These are phyloP conservation scores for Tupaia tana DNA, from an alignment of 2,113 vertebrate species.

Conservation along the genomic window DNA sequence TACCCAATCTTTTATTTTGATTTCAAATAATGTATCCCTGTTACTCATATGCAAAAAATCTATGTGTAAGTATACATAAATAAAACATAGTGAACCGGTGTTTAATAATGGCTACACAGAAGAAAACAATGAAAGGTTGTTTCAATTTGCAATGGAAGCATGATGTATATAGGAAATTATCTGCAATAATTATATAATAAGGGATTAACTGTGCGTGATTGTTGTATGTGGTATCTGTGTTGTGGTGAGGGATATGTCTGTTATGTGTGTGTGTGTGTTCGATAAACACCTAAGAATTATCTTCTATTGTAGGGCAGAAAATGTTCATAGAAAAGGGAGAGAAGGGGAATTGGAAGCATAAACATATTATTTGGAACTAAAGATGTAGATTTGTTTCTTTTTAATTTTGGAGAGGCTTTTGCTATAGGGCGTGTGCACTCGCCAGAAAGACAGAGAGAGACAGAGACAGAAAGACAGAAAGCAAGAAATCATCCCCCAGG, in stretches of 20 bases:
- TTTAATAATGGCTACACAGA: background rate
- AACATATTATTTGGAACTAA: background rate
- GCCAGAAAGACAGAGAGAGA: too few relatives aligned
- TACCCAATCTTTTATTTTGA: background rate
- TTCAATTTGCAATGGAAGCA: background rate
- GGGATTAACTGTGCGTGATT: background rate
- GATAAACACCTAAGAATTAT: background rate
- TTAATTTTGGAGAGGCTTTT: too few relatives aligned
- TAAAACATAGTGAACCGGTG: background rate
- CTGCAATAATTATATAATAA: background rate
- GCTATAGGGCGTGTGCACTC: too few relatives aligned
- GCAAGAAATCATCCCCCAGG: too few relatives aligned
- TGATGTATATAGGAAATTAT: background rate
- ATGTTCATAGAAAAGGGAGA: background rate
- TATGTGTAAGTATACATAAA: background rate
- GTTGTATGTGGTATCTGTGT: background rate
- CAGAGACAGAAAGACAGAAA: too few relatives aligned
- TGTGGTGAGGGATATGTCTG: background rate
- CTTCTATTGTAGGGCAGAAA: background rate
- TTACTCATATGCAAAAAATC: background rate
- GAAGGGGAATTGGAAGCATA: background rate
- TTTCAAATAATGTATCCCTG: background rate
- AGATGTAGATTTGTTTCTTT: too few relatives aligned
- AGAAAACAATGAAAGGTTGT: background rate
- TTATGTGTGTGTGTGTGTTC: background rate